Evolutionary conservation across 2,113 vertebrate genomes (phyloP).

Genomic region (Apus apus): DNA sequence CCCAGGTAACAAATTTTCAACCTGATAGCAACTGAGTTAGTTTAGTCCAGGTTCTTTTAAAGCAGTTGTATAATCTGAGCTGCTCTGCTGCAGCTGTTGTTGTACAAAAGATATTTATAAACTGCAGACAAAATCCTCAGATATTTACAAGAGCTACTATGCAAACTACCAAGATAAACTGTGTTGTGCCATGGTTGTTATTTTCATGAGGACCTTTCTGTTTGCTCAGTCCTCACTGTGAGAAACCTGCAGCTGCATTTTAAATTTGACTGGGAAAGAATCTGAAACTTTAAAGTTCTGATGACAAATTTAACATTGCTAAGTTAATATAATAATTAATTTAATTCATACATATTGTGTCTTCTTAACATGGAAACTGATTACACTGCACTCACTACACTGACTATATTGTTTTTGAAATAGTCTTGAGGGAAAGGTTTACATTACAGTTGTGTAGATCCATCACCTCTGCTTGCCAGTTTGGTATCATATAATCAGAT

Average conservation of each 20-base stretch:
- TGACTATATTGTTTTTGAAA: not conserved
- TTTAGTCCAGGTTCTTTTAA: not conserved
- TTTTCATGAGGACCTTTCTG: slow-evolving; percentile 23
- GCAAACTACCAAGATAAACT: slow-evolving; percentile 36
- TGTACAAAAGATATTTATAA: slow-evolving; percentile 55
- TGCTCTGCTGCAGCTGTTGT: slow-evolving; percentile 28
- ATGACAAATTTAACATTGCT: not conserved
- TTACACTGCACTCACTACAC: too few species aligned
- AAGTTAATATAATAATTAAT: not conserved
- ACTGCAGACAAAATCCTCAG: slow-evolving; percentile 29
- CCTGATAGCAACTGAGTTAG: slow-evolving; percentile 1
- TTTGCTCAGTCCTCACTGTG: slow-evolving; percentile 16
- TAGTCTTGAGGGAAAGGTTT: not conserved
- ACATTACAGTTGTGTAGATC: not conserved
- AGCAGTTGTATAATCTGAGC: not conserved
- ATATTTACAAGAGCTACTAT: slow-evolving; percentile 51
- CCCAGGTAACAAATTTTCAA: slow-evolving; percentile 48
- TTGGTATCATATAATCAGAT: not conserved
- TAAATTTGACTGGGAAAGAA: slow-evolving; percentile 29
- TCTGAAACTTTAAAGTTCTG: not conserved
- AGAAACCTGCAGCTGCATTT: slow-evolving; percentile 45
- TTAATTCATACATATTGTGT: not conserved
- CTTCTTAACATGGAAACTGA: not conserved
- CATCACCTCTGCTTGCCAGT: not conserved
- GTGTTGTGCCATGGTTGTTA: not conserved